These are phyloP conservation scores for Drosophila quadrilineata DNA, from an alignment of 1,140 invertebrate species.

Conservation along the genomic window DNA sequence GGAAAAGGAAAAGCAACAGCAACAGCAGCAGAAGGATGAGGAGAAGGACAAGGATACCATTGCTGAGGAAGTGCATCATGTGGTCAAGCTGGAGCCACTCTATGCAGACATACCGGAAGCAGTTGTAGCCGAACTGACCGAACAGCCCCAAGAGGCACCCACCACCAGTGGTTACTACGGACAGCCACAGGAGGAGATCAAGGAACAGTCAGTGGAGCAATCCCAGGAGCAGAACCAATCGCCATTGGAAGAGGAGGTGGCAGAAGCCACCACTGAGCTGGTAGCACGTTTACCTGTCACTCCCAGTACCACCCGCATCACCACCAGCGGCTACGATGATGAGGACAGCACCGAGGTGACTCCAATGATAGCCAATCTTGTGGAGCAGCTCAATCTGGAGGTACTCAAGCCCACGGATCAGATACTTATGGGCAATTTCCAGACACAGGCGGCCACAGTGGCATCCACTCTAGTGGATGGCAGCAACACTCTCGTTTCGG, in stretches of 20 bases:
- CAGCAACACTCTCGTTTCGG: slow-evolving; percentile 46
- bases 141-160: neutral
- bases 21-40: neutral
- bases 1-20: neutral
- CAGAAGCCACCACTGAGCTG: slow-evolving; percentile 36
- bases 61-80: slow-evolving; percentile 22
- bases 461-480: slow-evolving; percentile 79
- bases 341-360: slow-evolving; percentile 59
- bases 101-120: slow-evolving; percentile 45
- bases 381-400: slow-evolving; percentile 70
- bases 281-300: slow-evolving; percentile 44
- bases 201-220: too few species aligned
- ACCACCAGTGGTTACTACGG: slow-evolving; percentile 21
- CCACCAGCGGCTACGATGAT: neutral
- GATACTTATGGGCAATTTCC: slow-evolving; percentile 79
- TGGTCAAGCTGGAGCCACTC: slow-evolving; percentile 49
- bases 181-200: neutral
- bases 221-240: too few species aligned
- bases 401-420: slow-evolving; percentile 67
- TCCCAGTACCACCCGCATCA: slow-evolving; percentile 43
- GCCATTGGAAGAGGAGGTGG: too few species aligned
- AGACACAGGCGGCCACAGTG: slow-evolving; percentile 80
- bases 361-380: slow-evolving; percentile 65
- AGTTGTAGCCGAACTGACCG: slow-evolving; percentile 27
- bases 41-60: slow-evolving; percentile 31